These are phyloP conservation scores for Erinaceus europaeus DNA, from an alignment of 2,113 vertebrate genomes.

Conservation along the genomic window DNA sequence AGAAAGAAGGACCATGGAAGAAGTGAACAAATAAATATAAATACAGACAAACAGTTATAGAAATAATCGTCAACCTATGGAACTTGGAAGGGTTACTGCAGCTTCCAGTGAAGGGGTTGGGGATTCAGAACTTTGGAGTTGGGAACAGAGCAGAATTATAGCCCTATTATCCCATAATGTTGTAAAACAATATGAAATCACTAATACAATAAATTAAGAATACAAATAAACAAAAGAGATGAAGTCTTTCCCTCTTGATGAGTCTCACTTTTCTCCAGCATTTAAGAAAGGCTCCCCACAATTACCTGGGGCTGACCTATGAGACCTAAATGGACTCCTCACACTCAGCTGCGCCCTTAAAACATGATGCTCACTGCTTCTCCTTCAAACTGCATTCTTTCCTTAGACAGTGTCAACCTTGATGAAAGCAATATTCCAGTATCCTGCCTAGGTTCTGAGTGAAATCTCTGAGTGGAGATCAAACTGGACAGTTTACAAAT, in stretches of 20 bases:
- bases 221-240: too few species aligned
- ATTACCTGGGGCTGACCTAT: neutral
- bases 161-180: too few species aligned
- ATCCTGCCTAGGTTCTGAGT: neutral
- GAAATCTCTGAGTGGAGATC: neutral
- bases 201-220: too few species aligned
- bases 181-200: too few species aligned
- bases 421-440: slow-evolving; percentile 2
- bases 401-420: neutral
- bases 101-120: too few species aligned
- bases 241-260: neutral
- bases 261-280: neutral
- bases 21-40: too few species aligned
- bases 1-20: too few species aligned
- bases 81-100: too few species aligned
- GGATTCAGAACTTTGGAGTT: too few species aligned
- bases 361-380: neutral
- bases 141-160: too few species aligned
- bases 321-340: neutral
- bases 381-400: neutral
- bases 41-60: too few species aligned
- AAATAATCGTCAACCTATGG: too few species aligned
- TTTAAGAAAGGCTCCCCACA: neutral
- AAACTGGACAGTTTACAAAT: neutral
- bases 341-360: neutral